A percentile compares a stretch with the other conserved stretches of the same genome.
Conservation (phyloP, 37 sponge, comb jelly and placozoan species). For the Beroe ovata region DNA sequence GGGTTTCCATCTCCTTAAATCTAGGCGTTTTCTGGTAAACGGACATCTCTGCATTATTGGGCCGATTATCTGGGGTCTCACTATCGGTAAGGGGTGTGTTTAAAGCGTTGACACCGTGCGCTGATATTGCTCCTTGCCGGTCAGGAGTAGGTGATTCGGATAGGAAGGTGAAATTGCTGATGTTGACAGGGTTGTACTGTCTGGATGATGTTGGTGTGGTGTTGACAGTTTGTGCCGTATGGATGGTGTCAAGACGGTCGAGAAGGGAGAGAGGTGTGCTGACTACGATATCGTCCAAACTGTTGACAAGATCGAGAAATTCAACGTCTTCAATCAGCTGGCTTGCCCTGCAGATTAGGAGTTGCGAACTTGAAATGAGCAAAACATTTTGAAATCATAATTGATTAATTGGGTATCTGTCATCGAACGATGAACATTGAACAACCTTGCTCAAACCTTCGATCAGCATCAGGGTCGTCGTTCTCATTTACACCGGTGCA, state of each 20-base stretch:
- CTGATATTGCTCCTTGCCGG: no score
- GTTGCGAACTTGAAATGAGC: no score
- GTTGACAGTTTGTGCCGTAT: not conserved
- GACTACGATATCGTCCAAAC: not conserved
- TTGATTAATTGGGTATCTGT: no score
- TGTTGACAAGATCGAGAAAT: conserved; percentile 21
- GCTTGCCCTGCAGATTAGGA: no score
- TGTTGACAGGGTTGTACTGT: not conserved
- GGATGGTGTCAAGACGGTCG: not conserved
- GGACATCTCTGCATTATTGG: not conserved
- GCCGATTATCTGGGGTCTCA: not conserved
- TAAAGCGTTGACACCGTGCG: no score
- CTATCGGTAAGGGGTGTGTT: not conserved
- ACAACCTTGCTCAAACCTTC: no score
- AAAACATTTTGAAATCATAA: no score
- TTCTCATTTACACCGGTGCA: no score
- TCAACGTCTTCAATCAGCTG: conserved; percentile 32
- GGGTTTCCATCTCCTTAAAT: conserved; percentile 21
- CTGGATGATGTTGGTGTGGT: not conserved
- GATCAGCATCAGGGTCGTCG: no score
- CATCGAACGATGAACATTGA: no score
- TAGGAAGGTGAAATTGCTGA: not conserved
- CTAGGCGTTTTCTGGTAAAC: conserved; percentile 24
- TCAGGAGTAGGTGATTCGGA: not conserved
- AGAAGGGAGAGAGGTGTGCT: conserved; percentile 36